Percentiles rank a stretch among this genome's conserved stretches.
phyloP scores from a whole-genome alignment of 2,113 vertebrate species.

The Aspidoscelis tigris region DNA sequence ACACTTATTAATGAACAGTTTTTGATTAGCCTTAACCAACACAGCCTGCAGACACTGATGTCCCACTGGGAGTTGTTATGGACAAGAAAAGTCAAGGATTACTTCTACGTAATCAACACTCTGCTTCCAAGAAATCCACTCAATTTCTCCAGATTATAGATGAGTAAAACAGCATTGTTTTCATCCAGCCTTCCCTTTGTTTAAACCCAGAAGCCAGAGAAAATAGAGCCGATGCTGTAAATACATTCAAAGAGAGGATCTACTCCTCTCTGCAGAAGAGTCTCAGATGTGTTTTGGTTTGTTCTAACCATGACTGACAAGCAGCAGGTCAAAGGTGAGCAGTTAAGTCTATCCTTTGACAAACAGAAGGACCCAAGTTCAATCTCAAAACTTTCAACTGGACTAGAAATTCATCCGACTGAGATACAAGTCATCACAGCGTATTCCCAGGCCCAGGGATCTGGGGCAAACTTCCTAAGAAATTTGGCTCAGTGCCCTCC shows the following conservation, averaged over 20 bases:
- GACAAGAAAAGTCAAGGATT: background rate
- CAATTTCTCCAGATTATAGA: background rate
- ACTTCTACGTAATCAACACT: background rate
- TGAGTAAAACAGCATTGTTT: background rate
- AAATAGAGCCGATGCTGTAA: too few relatives aligned
- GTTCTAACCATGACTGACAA: background rate
- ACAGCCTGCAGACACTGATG: background rate
- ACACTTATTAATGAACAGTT: background rate
- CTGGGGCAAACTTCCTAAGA: too few relatives aligned
- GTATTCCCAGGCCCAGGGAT: too few relatives aligned
- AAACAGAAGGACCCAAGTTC: background rate
- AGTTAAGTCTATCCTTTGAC: background rate
- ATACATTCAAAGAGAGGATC: background rate
- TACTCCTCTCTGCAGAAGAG: background rate
- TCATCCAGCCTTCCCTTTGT: background rate
- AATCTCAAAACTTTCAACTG: background rate
- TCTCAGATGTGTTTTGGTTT: background rate
- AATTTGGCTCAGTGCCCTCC: background rate
- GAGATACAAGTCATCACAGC: too few relatives aligned
- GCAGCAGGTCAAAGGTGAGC: too few relatives aligned
- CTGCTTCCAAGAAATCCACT: background rate
- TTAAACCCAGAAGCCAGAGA: background rate
- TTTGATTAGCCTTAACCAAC: background rate
- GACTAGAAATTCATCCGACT: background rate
- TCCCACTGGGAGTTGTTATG: conserved; percentile 5